Evolutionary conservation across 2,888 invertebrate genomes (phyloP), one percentile per base, ranked within the genome.

Genomic region (Nemapogon koenigi): DNA sequence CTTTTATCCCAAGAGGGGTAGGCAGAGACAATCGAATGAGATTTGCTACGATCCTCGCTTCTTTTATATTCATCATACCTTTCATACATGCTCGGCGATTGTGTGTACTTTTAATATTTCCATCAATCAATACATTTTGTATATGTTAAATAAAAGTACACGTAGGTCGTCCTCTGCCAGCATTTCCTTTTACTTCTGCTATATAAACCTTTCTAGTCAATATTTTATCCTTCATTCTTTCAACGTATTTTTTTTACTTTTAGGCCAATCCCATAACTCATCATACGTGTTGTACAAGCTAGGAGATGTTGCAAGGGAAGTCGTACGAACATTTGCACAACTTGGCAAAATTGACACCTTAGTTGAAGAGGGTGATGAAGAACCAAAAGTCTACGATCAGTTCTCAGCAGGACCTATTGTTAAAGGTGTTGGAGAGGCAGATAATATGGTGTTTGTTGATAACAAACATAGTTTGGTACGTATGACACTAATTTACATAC

Each of bases 231-330:
- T 10, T 22, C 22, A 6, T 22, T 7, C 7, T 7, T n/a, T 15
- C 13, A 11, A 30, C 4, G n/a, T n/a, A n/a, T 30, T 4, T 7
- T 30, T 16, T 30, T 13, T 16, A 29, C 7, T 76, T 75, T 6
- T 83, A 96, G 96, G 95, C 51, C 89, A 93, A 57, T 90, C 91
- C 18, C 96, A 96, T 73, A 89, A 91, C 62, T 75, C 83, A 43
- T 83, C 86, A 35, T 94, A 90, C 75, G 80, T 80, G 10, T 80
- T 96, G 35, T 96, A 92, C 79, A 84, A 85, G 29, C 72, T 91
- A 41, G 93, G 91, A 1, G 83, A 88, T 46, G 80, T 83, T 35
- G 87, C 93, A 2, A 86, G 86, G 18, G 66, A 82, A 13, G 88
- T 90, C 1, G 84, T 94, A n/a, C 87, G 88, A 50, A 81, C 84